phyloP scores from a whole-genome alignment of 2,888 invertebrate species.

The Xestia xanthographa region DNA sequence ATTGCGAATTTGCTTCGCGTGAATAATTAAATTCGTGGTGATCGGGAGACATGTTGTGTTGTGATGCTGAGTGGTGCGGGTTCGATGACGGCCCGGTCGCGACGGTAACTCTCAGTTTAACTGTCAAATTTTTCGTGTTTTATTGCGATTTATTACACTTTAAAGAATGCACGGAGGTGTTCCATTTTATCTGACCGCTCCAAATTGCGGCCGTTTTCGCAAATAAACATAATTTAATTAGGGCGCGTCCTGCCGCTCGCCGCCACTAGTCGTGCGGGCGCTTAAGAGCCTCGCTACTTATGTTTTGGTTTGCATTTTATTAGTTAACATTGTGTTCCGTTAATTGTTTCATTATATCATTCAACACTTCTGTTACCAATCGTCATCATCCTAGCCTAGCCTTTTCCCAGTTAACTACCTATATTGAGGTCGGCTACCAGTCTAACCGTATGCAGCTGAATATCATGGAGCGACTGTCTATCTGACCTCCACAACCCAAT shows the following conservation, averaged over 20 bases:
- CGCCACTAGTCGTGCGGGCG: constrained; percentile 29
- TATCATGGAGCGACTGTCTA: not conserved
- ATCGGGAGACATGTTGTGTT: not conserved
- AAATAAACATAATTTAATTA: constrained; percentile 85
- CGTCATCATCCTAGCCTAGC: too few relatives aligned
- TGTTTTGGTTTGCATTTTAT: constrained; percentile 31
- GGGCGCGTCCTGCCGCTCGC: constrained; percentile 46
- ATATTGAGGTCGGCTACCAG: not conserved
- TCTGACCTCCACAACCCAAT: not conserved
- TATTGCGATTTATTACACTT: constrained; percentile 82
- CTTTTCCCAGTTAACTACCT: too few relatives aligned
- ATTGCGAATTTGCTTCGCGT: constrained; percentile 7
- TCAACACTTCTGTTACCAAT: not conserved
- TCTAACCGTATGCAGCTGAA: not conserved
- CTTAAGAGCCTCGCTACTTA: constrained; percentile 1
- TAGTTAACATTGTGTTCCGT: constrained; percentile 5
- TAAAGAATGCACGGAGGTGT: constrained; percentile 83
- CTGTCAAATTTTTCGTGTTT: constrained; percentile 82
- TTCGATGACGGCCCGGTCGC: constrained; percentile 1
- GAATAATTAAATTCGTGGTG: constrained; percentile 60
- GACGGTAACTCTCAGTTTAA: constrained; percentile 66
- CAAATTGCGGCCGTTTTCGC: constrained; percentile 79
- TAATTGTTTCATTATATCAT: not conserved
- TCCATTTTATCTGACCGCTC: constrained; percentile 67
- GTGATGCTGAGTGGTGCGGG: not conserved